Conservation (phyloP, 2,113 vertebrate species). For the Tapirus terrestris region DNA sequence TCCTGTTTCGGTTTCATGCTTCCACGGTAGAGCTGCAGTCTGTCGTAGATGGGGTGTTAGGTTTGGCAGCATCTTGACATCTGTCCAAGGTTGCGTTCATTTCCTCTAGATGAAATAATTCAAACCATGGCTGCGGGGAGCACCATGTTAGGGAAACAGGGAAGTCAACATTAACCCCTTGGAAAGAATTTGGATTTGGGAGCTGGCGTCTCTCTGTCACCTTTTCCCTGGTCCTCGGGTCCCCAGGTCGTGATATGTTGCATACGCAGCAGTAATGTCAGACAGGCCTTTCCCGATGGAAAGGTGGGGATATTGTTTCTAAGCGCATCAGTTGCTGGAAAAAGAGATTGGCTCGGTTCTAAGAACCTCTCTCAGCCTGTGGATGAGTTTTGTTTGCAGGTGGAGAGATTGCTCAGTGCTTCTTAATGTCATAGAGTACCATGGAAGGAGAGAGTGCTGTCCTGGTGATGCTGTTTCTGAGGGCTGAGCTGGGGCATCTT, state of each 20-base stretch:
- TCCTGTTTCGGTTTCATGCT: background rate
- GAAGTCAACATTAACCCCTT: fast-evolving
- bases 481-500: too few relatives aligned
- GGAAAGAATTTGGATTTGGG: background rate
- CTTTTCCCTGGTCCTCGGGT: background rate
- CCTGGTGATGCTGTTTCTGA: fast-evolving
- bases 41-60: background rate
- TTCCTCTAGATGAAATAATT: background rate
- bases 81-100: background rate
- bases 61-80: background rate
- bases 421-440: background rate
- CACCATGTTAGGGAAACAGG: background rate
- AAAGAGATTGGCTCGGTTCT: background rate
- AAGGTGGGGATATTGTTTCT: background rate
- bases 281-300: background rate
- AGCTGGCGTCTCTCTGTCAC: background rate
- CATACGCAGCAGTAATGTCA: fast-evolving
- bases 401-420: background rate
- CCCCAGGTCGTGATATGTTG: background rate
- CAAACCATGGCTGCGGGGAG: background rate
- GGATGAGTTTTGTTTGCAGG: background rate
- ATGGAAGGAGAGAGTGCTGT: background rate
- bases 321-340: background rate
- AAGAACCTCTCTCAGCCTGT: background rate
- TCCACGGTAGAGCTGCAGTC: background rate